A percentile compares a stretch with the other conserved stretches of the same genome.
Evolutionary conservation across 2,113 vertebrate genomes (phyloP).

Genomic region (Arothron firmamentum): DNA sequence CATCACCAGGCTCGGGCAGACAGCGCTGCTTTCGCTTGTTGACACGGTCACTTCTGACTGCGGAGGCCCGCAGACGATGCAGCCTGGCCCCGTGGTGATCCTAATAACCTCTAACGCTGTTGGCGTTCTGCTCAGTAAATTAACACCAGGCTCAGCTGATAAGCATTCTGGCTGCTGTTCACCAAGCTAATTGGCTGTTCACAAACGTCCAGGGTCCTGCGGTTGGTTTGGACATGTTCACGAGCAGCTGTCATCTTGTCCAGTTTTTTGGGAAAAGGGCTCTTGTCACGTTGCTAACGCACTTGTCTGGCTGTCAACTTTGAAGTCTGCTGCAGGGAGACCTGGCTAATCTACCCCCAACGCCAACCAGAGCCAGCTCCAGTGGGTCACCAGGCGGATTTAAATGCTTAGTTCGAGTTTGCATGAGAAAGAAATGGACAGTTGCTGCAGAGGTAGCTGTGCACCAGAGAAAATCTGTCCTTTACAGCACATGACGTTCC

Average conservation of each 20-base stretch:
- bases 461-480: no score
- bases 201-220: slow-evolving; percentile 4
- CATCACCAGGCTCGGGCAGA: slow-evolving; percentile 44
- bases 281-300: slow-evolving; percentile 22
- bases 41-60: slow-evolving; percentile 30
- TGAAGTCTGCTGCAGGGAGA: slow-evolving; percentile 27
- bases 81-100: neutral
- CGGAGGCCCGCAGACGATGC: slow-evolving; percentile 14
- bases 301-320: slow-evolving; percentile 44
- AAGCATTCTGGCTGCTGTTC: slow-evolving; percentile 38
- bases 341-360: slow-evolving; percentile 19
- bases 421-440: no score
- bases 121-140: slow-evolving; percentile 20
- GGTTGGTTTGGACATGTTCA: slow-evolving; percentile 26
- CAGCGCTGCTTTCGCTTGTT: slow-evolving; percentile 30
- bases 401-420: slow-evolving; percentile 22
- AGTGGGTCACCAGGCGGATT: slow-evolving; percentile 11
- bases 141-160: slow-evolving; percentile 41
- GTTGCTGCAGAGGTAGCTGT: no score
- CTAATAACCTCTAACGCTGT: neutral
- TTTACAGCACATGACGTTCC: no score
- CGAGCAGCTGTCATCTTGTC: slow-evolving; percentile 27
- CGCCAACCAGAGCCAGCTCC: slow-evolving; percentile 22
- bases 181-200: slow-evolving; percentile 51
- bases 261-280: slow-evolving; percentile 1